These are phyloP conservation scores for Idaea aversata DNA, from an alignment of 2,888 invertebrate genomes.

Conservation along the genomic window DNA sequence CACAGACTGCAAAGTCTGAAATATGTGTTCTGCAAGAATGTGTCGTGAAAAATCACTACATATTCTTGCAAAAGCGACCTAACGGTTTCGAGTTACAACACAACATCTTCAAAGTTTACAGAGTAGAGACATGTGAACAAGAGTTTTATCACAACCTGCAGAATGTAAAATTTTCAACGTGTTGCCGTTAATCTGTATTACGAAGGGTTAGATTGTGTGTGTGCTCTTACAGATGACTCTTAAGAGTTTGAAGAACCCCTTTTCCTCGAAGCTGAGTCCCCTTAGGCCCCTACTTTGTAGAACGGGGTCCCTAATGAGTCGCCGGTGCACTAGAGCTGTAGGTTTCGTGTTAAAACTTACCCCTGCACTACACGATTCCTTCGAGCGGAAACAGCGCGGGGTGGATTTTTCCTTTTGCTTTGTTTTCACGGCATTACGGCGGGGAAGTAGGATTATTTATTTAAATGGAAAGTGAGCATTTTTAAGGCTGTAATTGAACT, in stretches of 20 bases:
- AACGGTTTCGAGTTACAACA: conserved; percentile 4
- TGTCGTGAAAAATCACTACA: conserved; percentile 37
- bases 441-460: conserved; percentile 50
- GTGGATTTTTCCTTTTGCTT: conserved; percentile 57
- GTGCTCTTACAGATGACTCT: conserved; percentile 65
- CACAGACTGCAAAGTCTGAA: conserved; percentile 65
- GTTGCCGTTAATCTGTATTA: conserved; percentile 33
- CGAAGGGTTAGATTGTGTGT: conserved; percentile 27
- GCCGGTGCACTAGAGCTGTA: conserved; percentile 78
- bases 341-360: conserved; percentile 72
- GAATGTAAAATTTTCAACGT: not conserved
- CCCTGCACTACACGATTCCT: conserved; percentile 63
- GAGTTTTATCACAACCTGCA: not conserved
- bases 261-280: conserved; percentile 63
- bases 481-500: conserved; percentile 2
- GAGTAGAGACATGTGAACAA: not conserved
- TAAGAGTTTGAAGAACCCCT: conserved; percentile 64
- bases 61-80: conserved; percentile 38
- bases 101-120: conserved; percentile 6
- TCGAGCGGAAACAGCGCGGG: conserved; percentile 59
- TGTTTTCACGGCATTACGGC: conserved; percentile 47
- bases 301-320: conserved; percentile 76
- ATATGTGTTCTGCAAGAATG: conserved; percentile 51
- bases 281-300: conserved; percentile 55
- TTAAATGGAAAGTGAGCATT: conserved; percentile 32